Evolutionary conservation across 2,797 vertebrate species (phyloP).

Genomic region (Neomorphus geoffroyi): DNA sequence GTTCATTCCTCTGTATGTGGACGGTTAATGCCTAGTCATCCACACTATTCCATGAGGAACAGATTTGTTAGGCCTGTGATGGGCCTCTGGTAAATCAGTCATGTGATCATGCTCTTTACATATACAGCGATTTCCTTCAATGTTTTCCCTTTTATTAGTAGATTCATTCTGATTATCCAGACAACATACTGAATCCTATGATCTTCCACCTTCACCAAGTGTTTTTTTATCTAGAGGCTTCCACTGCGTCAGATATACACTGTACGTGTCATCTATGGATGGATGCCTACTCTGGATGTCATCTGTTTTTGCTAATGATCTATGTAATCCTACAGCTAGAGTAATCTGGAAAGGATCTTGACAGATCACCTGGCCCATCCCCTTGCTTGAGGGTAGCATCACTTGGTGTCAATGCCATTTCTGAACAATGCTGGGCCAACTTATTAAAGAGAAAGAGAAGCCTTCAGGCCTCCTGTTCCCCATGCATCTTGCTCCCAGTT

Average conservation of each 20-base stretch:
- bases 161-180: background rate
- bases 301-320: background rate
- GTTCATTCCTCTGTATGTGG: background rate
- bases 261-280: background rate
- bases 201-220: background rate
- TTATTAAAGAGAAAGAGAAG: background rate
- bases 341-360: background rate
- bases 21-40: background rate
- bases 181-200: background rate
- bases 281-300: background rate
- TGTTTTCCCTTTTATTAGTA: background rate
- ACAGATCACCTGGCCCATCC: background rate
- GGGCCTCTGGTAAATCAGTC: background rate
- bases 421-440: background rate
- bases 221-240: background rate
- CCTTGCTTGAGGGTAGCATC: background rate
- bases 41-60: background rate
- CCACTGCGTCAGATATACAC: background rate
- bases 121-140: background rate
- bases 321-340: background rate
- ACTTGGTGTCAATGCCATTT: background rate
- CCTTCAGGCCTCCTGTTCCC: background rate
- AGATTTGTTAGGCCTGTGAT: background rate
- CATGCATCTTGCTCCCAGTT: background rate
- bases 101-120: background rate